Evolutionary conservation across 2,888 invertebrate genomes (phyloP).

Genomic region (Merodon equestris): DNA sequence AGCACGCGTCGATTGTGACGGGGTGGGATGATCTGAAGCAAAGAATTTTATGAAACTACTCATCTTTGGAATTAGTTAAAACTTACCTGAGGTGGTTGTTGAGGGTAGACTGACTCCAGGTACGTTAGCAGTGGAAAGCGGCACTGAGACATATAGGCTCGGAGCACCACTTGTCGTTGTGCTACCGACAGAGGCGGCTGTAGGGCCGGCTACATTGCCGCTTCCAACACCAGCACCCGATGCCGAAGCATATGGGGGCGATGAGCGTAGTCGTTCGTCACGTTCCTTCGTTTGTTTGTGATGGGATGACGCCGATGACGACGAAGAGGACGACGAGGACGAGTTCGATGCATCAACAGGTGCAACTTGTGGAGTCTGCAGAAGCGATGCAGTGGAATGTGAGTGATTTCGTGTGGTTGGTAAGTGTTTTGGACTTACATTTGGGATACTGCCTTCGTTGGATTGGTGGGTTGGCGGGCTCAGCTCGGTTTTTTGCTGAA

Average conservation of each 20-base stretch:
- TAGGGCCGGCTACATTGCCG: constrained; percentile 33
- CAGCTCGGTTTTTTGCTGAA: constrained; percentile 78
- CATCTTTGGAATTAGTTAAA: background rate
- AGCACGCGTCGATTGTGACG: constrained; percentile 69
- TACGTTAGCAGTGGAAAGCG: constrained; percentile 80
- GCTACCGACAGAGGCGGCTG: constrained; percentile 41
- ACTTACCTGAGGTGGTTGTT: constrained; percentile 67
- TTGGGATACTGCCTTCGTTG: constrained; percentile 72
- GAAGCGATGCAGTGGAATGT: constrained; percentile 49
- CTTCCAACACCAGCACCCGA: constrained; percentile 49
- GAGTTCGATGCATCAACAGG: constrained; percentile 70
- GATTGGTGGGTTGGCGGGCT: constrained; percentile 77
- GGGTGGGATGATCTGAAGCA: constrained; percentile 68
- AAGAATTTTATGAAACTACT: background rate
- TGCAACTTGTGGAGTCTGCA: constrained; percentile 44
- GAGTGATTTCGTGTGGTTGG: constrained; percentile 43
- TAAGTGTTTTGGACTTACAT: constrained; percentile 70
- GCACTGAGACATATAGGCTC: constrained; percentile 84
- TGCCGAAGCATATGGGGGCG: constrained; percentile 53
- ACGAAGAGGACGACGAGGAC: constrained; percentile 52
- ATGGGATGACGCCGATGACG: constrained; percentile 40
- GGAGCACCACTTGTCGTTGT: constrained; percentile 74
- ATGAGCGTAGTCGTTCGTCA: constrained; percentile 49
- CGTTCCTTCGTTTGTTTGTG: constrained; percentile 65
- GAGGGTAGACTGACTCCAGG: constrained; percentile 78